Evolutionary conservation across 2,113 vertebrate species (phyloP).

Genomic region (Bathybates hornii): DNA sequence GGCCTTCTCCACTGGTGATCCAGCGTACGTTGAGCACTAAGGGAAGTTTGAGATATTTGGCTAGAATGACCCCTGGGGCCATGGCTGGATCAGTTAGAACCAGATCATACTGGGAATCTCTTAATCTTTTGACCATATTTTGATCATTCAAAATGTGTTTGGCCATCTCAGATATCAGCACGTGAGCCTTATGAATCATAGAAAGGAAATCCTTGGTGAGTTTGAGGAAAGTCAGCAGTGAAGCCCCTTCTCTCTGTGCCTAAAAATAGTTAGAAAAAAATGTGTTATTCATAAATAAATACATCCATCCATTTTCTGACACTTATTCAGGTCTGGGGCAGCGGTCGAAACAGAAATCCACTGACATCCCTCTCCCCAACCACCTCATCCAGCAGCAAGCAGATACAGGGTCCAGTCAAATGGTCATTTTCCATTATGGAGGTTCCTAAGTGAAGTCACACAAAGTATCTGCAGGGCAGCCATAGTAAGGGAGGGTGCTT

Average conservation of each 20-base stretch:
- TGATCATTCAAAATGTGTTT: not conserved
- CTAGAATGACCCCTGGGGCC: not conserved
- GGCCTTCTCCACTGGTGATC: not conserved
- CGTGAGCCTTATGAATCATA: not conserved
- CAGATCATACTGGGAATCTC: not conserved
- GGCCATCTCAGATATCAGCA: not conserved
- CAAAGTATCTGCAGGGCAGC: not conserved
- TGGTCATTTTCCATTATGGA: not conserved
- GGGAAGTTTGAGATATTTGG: not conserved
- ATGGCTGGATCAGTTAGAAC: accelerated
- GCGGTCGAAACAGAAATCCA: not conserved
- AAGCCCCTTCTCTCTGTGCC: constrained; percentile 5
- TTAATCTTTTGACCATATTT: not conserved
- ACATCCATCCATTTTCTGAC: not conserved
- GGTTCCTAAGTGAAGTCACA: not conserved
- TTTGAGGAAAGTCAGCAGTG: not conserved
- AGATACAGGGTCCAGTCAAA: not conserved
- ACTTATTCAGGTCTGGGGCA: not conserved
- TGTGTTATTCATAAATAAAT: not conserved
- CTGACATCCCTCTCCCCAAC: not conserved
- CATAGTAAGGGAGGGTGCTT: not conserved
- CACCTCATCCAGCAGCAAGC: not conserved
- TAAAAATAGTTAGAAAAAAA: not conserved
- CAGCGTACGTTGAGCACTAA: not conserved
- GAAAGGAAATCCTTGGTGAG: not conserved